phyloP scores from a whole-genome alignment of 1,140 invertebrate genomes.

The Leptopilina clavipes region DNA sequence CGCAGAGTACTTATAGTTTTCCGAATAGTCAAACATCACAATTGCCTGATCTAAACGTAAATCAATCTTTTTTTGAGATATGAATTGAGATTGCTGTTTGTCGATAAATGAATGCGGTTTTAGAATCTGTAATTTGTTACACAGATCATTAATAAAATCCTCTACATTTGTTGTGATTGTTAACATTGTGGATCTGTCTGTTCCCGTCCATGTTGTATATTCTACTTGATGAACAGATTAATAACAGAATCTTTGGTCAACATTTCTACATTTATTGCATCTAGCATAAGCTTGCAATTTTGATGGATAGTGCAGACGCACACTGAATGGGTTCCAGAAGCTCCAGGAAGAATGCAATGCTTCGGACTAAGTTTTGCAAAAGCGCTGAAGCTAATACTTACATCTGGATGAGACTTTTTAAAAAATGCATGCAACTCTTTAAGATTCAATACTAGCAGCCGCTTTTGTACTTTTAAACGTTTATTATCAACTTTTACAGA shows the following conservation, averaged over 20 bases:
- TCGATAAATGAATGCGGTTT: neutral
- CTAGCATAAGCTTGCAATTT: slow-evolving; percentile 37
- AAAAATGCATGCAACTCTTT: slow-evolving; percentile 18
- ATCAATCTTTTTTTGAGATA: neutral
- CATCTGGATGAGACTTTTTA: slow-evolving; percentile 5
- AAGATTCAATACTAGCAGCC: neutral
- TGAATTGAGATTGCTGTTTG: neutral
- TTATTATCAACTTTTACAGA: neutral
- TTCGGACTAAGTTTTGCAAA: slow-evolving; percentile 73
- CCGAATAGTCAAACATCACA: neutral
- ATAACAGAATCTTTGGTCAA: slow-evolving; percentile 12
- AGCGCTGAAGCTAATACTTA: slow-evolving; percentile 27
- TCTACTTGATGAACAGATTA: neutral
- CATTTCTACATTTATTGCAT: slow-evolving; percentile 15
- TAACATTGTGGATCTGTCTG: neutral
- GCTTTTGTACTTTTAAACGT: neutral
- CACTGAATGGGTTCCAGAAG: slow-evolving; percentile 38
- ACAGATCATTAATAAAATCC: neutral
- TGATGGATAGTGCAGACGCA: slow-evolving; percentile 43
- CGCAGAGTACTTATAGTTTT: neutral
- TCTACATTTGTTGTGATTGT: neutral
- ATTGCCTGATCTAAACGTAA: neutral
- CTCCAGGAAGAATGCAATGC: slow-evolving; percentile 38
- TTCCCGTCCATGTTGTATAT: neutral
- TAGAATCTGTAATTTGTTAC: neutral